Evolutionary conservation across 2,113 vertebrate genomes (phyloP), one percentile per base, ranked within the genome.

Genomic region (Hydrolagus affinis): DNA sequence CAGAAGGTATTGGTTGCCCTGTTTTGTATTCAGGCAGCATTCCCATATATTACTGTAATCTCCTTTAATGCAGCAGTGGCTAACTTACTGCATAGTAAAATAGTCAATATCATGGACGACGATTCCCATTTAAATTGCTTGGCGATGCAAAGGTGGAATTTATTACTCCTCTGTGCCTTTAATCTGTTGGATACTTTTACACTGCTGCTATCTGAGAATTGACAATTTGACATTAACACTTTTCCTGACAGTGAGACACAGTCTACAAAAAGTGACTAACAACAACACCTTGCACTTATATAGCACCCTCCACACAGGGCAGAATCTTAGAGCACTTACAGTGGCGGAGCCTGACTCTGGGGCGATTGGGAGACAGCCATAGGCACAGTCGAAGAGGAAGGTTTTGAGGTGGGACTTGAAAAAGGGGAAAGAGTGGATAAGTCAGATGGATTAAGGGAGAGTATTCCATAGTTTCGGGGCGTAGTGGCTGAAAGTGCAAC

Each of bases 31-130:
- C n/a, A 60, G 56, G 56, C 25, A 57, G 11, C 56, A 25, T 19
- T 21, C 8, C 56, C 72, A 3, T 74, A 44, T 74, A 10, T 57
- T 21, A 75, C 32, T 56, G 11, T 57, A 9, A 44, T 28, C 72
- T 9, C 73, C 56, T 75, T 75, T 56, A 78, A 78, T 78, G 75
- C 57, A 78, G n/a, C 75, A 59, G 75, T 60, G 17, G n/a, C n/a
- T 25, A 6, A 12, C 11, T 7, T 25, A 60, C 57, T 23, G 57
- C n/a, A 59, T 12, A 60, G 32, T 11, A 44, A 44, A 75, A 60
- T 12, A 62, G 11, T 60, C 56, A 25, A 60, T 60, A 78, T 25
- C n/a, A 0, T 25, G 21, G 60, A 23, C 57, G 12, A 59, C 8
- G 21, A 60, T 60, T 25, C 56, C 56, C n/a, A 60, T 60, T 60